A percentile compares a stretch with the other conserved stretches of the same genome.
Evolutionary conservation across 2,113 vertebrate species (phyloP).

Genomic region (Urocitellus parryii): DNA sequence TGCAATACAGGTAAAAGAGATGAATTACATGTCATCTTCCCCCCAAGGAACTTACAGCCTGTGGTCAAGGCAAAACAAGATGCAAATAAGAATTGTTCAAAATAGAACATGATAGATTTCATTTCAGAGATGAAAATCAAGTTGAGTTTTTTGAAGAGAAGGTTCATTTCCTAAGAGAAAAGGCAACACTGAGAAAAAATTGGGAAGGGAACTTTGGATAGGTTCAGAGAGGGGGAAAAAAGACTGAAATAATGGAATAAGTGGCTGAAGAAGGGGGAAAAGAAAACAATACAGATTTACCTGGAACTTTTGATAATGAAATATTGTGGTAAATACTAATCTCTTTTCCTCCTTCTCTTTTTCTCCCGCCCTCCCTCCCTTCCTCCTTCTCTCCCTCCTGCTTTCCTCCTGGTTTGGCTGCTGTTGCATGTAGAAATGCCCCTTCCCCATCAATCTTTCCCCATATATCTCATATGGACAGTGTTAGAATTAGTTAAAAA

Average conservation of each 20-base stretch:
- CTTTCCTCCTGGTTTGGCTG: neutral
- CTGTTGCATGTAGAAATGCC: neutral
- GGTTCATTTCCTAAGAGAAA: neutral
- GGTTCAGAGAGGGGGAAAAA: neutral
- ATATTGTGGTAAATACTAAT: neutral
- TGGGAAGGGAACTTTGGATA: neutral
- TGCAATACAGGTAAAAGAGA: neutral
- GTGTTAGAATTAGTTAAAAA: conserved; percentile 33
- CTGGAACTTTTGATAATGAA: neutral
- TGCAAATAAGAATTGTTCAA: neutral
- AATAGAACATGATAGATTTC: neutral
- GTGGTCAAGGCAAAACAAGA: neutral
- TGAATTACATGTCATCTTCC: neutral
- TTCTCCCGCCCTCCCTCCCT: neutral
- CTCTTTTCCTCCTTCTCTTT: too few species aligned
- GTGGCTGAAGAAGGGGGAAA: neutral
- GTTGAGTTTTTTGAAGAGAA: neutral
- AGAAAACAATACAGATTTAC: neutral
- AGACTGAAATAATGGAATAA: neutral
- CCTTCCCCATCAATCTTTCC: neutral
- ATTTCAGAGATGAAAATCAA: neutral
- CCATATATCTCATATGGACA: neutral
- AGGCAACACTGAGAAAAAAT: neutral
- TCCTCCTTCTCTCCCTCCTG: accelerated
- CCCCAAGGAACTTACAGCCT: neutral